Percentiles rank a stretch among this genome's conserved stretches.
Conservation (phyloP, 1,140 invertebrate species). For the Bradynema listronoti region DNA sequence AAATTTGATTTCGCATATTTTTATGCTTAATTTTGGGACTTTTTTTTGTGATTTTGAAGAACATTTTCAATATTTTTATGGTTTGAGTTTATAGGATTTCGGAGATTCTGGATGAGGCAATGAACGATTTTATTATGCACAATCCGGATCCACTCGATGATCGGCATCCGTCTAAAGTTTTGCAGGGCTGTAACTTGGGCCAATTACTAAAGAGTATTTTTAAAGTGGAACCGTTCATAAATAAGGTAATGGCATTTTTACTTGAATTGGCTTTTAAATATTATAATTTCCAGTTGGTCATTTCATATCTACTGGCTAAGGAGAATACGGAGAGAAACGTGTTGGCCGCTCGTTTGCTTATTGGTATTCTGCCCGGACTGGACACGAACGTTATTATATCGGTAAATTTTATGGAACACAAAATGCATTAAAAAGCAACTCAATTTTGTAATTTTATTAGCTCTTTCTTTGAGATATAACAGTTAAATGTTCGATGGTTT, state of each 20-base stretch:
- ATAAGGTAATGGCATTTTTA: slow-evolving; percentile 22
- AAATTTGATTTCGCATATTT: neutral
- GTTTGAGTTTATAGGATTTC: slow-evolving; percentile 25
- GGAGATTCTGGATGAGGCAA: slow-evolving; percentile 36
- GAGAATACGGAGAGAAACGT: slow-evolving; percentile 30
- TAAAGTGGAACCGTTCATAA: slow-evolving; percentile 26
- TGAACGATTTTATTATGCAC: slow-evolving; percentile 30
- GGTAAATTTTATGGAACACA: neutral
- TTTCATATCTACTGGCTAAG: slow-evolving; percentile 31
- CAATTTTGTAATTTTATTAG: too few species aligned
- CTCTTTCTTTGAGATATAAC: too few species aligned
- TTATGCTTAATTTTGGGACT: too few species aligned
- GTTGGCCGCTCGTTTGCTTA: slow-evolving; percentile 32
- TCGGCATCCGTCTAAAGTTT: slow-evolving; percentile 30
- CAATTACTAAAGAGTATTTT: slow-evolving; percentile 28
- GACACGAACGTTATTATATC: slow-evolving; percentile 30
- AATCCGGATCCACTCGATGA: slow-evolving; percentile 42
- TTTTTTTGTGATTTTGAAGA: too few species aligned
- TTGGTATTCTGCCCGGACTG: slow-evolving; percentile 26
- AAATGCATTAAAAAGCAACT: neutral
- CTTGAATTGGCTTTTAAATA: slow-evolving; percentile 20
- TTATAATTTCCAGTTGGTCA: slow-evolving; percentile 30
- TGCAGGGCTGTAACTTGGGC: slow-evolving; percentile 31
- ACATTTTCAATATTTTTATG: slow-evolving; percentile 9
- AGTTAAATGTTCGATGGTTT: too few species aligned